phyloP scores from a whole-genome alignment of 2,888 invertebrate genomes.

The Callosobruchus maculatus region DNA sequence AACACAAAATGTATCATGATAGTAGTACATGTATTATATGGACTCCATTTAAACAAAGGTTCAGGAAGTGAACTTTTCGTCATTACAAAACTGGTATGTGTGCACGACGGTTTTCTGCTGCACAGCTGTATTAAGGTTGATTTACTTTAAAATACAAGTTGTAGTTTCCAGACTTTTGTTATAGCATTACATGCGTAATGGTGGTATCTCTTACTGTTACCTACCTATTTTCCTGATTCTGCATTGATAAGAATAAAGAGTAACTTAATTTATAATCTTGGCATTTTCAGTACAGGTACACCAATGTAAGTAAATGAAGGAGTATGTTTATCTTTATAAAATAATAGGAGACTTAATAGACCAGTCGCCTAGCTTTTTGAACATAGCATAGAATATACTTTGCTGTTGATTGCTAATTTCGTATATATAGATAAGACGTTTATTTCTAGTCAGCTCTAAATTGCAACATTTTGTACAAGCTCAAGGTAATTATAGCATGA shows the following conservation, averaged over 20 bases:
- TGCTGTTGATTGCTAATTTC: conserved; percentile 7
- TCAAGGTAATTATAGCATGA: background rate
- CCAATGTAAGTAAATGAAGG: conserved; percentile 31
- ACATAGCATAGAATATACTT: conserved; percentile 18
- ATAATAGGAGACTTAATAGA: conserved; percentile 8
- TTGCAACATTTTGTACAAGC: conserved; percentile 9
- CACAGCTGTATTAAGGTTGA: no score
- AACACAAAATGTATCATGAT: no score
- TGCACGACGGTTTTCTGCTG: no score
- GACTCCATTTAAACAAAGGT: no score
- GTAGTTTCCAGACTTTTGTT: background rate
- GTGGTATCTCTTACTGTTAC: background rate
- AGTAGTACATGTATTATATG: no score
- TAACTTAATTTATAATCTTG: conserved; percentile 21
- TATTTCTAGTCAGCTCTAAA: conserved; percentile 22
- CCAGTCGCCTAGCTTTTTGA: conserved; percentile 22
- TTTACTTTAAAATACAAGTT: no score
- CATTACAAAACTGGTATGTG: no score
- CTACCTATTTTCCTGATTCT: background rate
- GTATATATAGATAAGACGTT: conserved; percentile 16
- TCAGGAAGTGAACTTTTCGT: no score
- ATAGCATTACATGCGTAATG: background rate
- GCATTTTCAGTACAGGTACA: conserved; percentile 32
- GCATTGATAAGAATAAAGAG: conserved; percentile 3
- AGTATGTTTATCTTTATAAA: conserved; percentile 1